Percentiles rank a stretch among this genome's conserved stretches.
phyloP scores from a whole-genome alignment of 2,113 vertebrate species.

The Alethe castanea region DNA sequence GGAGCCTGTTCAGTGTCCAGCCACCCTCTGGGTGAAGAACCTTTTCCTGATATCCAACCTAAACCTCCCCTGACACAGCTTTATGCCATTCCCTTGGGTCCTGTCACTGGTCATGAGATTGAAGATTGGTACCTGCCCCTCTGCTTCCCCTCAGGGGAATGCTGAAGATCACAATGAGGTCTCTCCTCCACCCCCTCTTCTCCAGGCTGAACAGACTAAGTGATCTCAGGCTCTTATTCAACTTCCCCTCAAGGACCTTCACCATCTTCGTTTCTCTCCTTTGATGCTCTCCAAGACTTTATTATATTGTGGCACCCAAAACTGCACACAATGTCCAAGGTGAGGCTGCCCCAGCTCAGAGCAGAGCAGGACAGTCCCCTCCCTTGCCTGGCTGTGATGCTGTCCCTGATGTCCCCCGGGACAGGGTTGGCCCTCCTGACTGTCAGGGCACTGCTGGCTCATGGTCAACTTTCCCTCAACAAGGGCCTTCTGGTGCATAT shows the following conservation, averaged over 20 bases:
- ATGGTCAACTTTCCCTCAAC: accelerated
- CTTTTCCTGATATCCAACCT: accelerated
- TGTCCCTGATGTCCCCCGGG: neutral
- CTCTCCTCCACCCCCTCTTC: neutral
- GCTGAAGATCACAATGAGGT: neutral
- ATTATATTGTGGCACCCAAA: neutral
- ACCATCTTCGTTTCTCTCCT: neutral
- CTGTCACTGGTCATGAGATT: neutral
- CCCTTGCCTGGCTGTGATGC: accelerated
- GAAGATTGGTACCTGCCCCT: neutral
- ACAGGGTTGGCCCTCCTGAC: accelerated
- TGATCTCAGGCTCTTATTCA: neutral
- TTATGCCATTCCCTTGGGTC: neutral
- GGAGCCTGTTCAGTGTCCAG: neutral
- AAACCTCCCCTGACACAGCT: neutral
- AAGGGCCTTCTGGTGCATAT: neutral
- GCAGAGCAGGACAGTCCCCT: neutral
- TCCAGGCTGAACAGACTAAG: neutral
- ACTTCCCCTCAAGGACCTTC: neutral
- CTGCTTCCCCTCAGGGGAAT: accelerated
- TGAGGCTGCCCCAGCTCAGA: accelerated
- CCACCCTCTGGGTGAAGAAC: neutral
- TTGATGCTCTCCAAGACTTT: neutral
- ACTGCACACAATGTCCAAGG: accelerated
- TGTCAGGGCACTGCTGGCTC: neutral